Evolutionary conservation across 2,113 vertebrate genomes (phyloP), one percentile per base, ranked within the genome.

Genomic region (Prunella himalayana): DNA sequence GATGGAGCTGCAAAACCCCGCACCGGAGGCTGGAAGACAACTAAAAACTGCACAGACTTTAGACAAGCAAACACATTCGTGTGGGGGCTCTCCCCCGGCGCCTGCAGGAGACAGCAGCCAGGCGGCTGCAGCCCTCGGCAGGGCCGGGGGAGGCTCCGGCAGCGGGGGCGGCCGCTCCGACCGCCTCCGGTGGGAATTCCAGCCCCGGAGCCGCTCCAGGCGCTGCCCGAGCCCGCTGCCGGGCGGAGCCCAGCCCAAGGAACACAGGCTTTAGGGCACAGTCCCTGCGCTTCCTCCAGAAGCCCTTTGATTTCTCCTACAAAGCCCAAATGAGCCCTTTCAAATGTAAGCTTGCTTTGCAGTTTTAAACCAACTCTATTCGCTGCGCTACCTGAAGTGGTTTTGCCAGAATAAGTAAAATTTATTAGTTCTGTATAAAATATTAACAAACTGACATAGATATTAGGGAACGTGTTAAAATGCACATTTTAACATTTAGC

Each of bases 1-100:
- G 88, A 81, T 51, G 76, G 76, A 75, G 60, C 59, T 94, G 75
- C 83, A 83, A 88, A 94, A 94, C 91, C 83, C 94, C 88, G 8
- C 86, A 88, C 86, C 9, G 49, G 92, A 94, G 96, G 86, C 92
- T 97, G 88, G 83, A 88, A 90, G 64, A 73, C 88, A 78, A 15
- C 88, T 92, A 93, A 94, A 96, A 96, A 70, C 80, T 49, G 82
- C 92, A 41, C 60, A 77, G 76, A 90, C 88, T 94, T 96, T 42
- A 92, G 91, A 81, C 42, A 95, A 86, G 91, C 83, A 83, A 90
- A 92, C 64, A 64, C 9, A 4, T 71, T 54, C 30, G 68, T 75
- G 86, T 59, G 83, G 6, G 83, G 88, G 95, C 89, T 96, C 80
- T 93, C 88, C 91, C 92, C 82, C 56, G 7, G 85, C 2, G 1